Conservation (phyloP, 1,140 invertebrate genomes). For the Acromyrmex echinatior region DNA sequence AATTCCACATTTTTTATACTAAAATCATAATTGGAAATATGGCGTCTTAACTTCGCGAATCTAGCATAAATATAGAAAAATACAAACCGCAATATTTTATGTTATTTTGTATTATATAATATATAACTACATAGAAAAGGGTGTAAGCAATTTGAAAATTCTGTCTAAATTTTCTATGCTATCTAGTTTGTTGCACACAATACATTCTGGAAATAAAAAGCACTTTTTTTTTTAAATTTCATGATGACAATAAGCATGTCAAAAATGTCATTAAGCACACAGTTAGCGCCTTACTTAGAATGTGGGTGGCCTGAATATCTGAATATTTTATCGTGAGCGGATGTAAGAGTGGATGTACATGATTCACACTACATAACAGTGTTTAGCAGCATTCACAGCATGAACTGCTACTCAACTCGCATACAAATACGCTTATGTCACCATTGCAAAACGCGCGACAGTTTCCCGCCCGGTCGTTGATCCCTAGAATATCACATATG, state of each 20-base stretch:
- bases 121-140: neutral
- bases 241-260: neutral
- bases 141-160: neutral
- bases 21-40: too few relatives aligned
- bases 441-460: conserved; percentile 36
- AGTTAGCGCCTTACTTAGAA: conserved; percentile 47
- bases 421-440: conserved; percentile 67
- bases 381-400: conserved; percentile 36
- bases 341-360: conserved; percentile 4
- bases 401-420: conserved; percentile 37
- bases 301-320: conserved; percentile 48
- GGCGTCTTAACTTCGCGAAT: too few relatives aligned
- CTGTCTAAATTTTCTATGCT: neutral
- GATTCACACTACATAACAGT: conserved; percentile 49
- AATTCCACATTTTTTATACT: too few relatives aligned
- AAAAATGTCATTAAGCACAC: conserved; percentile 23
- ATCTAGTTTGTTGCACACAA: neutral
- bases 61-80: neutral
- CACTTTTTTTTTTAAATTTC: conserved; percentile 15
- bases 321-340: conserved; percentile 42
- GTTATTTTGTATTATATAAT: neutral
- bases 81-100: neutral
- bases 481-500: conserved; percentile 1
- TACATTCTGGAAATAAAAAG: neutral
- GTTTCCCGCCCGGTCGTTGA: conserved; percentile 35